Conservation (phyloP, 2,888 invertebrate genomes). For the Muschampia plurimacula region DNA sequence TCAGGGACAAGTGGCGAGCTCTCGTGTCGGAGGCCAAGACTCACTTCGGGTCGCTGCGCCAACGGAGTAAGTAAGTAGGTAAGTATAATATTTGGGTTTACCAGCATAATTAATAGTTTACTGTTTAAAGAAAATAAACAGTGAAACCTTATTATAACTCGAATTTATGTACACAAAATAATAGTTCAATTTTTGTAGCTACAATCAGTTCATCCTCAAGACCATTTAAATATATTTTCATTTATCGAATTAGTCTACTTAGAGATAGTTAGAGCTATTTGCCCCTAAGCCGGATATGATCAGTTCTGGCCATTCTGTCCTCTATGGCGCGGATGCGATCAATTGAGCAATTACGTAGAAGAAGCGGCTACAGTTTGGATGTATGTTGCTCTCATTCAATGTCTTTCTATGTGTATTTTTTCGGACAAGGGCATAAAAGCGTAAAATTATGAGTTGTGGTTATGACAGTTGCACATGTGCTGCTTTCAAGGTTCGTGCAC, state of each 20-base stretch:
- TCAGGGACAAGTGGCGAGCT: too few species aligned
- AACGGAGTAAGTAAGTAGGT: too few species aligned
- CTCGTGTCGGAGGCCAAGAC: too few species aligned
- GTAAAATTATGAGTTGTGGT: conserved; percentile 20
- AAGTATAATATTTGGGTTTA: too few species aligned
- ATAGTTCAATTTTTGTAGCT: not conserved
- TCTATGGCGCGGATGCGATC: conserved; percentile 72
- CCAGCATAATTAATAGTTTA: too few species aligned
- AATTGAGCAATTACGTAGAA: conserved; percentile 77
- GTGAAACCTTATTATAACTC: too few species aligned
- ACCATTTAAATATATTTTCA: conserved; percentile 59
- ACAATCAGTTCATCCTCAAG: conserved; percentile 17
- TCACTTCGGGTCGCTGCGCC: too few species aligned
- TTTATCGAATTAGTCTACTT: conserved; percentile 53
- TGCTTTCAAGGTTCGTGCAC: not conserved
- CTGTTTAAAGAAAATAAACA: too few species aligned
- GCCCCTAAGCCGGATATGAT: conserved; percentile 52
- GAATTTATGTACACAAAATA: not conserved
- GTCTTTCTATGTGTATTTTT: conserved; percentile 24
- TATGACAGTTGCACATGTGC: conserved; percentile 12
- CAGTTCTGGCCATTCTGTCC: conserved; percentile 56
- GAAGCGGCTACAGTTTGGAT: conserved; percentile 48
- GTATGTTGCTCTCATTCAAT: conserved; percentile 14
- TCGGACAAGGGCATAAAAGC: conserved; percentile 17
- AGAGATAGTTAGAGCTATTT: conserved; percentile 49